phyloP scores from a whole-genome alignment of 2,797 vertebrate genomes.

The Glossophaga mutica region DNA sequence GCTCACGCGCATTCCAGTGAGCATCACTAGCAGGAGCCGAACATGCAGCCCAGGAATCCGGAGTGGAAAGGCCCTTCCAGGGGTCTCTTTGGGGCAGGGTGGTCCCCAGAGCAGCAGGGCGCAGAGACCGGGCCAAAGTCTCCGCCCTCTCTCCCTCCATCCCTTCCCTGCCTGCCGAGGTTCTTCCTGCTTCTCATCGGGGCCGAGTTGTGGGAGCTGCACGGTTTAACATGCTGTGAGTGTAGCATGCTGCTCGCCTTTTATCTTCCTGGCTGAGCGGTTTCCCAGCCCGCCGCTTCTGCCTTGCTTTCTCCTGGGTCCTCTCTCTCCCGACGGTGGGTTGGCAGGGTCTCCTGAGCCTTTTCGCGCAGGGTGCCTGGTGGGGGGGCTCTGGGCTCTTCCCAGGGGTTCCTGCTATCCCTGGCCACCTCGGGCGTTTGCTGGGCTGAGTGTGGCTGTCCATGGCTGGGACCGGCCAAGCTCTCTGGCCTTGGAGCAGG shows the following conservation, averaged over 20 bases:
- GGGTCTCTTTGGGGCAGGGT: background rate
- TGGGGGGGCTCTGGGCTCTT: background rate
- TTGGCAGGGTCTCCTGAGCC: background rate
- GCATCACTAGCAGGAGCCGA: accelerated
- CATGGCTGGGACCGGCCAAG: background rate
- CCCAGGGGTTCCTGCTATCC: background rate
- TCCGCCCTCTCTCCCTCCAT: background rate
- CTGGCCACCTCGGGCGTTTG: background rate
- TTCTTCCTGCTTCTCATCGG: background rate
- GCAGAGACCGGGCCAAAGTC: background rate
- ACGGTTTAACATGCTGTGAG: background rate
- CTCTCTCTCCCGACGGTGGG: background rate
- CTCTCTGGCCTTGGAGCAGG: background rate
- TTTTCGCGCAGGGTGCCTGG: background rate
- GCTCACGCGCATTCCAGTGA: accelerated
- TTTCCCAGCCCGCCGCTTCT: background rate
- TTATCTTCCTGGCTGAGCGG: background rate
- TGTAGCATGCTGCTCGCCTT: accelerated
- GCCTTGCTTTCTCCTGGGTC: background rate
- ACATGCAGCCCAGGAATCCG: background rate
- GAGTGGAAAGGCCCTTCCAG: accelerated
- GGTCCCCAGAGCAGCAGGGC: background rate
- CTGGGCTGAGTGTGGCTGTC: background rate
- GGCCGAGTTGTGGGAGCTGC: background rate
- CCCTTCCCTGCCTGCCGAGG: background rate